phyloP scores from a whole-genome alignment of 2,113 vertebrate genomes.

The Tenrec ecaudatus region DNA sequence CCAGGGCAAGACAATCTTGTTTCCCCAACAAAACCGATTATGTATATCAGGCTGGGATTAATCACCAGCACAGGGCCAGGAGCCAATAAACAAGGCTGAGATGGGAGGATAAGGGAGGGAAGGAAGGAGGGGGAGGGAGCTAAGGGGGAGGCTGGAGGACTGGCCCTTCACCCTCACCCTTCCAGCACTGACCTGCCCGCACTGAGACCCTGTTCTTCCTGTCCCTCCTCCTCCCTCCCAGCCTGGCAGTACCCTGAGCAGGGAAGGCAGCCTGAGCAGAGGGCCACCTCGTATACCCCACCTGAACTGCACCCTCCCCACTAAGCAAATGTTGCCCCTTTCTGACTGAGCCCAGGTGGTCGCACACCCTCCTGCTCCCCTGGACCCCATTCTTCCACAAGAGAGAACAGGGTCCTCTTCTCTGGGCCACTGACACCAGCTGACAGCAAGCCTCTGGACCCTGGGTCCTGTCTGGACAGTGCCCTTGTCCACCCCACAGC shows the following conservation, averaged over 20 bases:
- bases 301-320: not conserved
- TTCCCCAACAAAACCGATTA: slow-evolving; percentile 76
- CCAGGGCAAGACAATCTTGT: slow-evolving; percentile 76
- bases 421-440: not conserved
- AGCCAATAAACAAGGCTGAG: slow-evolving; percentile 39
- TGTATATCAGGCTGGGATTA: slow-evolving; percentile 73
- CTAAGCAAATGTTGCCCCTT: not conserved
- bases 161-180: not conserved
- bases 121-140: not conserved
- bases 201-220: not conserved
- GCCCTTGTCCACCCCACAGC: not conserved
- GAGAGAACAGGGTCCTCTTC: not conserved
- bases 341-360: accelerated
- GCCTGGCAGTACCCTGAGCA: not conserved
- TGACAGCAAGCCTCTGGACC: accelerated
- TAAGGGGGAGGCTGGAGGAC: not conserved
- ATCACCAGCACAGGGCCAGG: slow-evolving; percentile 47
- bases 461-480: accelerated
- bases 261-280: not conserved
- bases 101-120: not conserved
- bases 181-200: accelerated
- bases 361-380: no score
- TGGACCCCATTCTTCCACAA: not conserved
- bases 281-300: not conserved
- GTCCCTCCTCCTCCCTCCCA: not conserved